Percentiles rank a stretch among this genome's conserved stretches.
Conservation (phyloP, 2,113 vertebrate species). For the Heloderma charlesbogerti region DNA sequence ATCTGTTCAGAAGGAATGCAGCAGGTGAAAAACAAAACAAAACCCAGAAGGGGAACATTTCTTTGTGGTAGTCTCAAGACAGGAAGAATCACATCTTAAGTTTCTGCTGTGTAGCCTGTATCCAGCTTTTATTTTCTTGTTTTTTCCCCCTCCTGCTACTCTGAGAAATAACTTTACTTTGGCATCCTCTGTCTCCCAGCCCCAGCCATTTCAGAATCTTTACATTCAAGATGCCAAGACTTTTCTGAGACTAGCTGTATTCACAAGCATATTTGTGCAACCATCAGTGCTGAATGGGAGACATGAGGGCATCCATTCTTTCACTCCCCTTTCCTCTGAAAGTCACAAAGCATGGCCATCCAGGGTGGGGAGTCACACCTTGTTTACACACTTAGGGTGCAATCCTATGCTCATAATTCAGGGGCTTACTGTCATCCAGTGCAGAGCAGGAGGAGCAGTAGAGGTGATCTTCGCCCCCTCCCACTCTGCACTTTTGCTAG, state of each 20-base stretch:
- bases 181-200: not conserved
- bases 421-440: no score
- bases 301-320: no score
- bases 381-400: no score
- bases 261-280: not conserved
- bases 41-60: not conserved
- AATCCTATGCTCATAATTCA: no score
- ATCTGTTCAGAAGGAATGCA: not conserved
- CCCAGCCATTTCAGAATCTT: not conserved
- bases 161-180: not conserved
- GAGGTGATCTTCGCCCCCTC: no score
- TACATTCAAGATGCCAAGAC: not conserved
- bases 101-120: not conserved
- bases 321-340: no score
- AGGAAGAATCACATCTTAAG: not conserved
- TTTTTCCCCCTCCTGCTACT: not conserved
- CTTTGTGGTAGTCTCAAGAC: constrained; percentile 2
- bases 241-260: not conserved
- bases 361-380: no score
- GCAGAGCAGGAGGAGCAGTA: no score
- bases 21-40: not conserved
- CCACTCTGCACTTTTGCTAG: no score
- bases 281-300: not conserved
- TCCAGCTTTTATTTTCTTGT: not conserved
- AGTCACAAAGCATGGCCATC: not conserved